phyloP scores from a whole-genome alignment of 2,888 invertebrate species.

The Gasteruption jaculator region DNA sequence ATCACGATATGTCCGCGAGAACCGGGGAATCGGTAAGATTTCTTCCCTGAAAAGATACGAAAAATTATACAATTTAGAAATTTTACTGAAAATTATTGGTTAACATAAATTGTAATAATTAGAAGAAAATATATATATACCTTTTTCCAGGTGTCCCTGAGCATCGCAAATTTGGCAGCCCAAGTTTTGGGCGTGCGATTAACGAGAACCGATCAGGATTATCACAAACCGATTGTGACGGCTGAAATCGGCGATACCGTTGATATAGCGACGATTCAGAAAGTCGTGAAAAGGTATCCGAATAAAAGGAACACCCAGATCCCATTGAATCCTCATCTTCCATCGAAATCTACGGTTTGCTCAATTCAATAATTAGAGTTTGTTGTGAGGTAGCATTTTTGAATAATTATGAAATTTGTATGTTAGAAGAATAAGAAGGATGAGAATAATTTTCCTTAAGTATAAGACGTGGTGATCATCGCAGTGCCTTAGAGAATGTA shows the following conservation, averaged over 20 bases:
- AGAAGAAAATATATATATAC: conserved; percentile 1
- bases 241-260: conserved; percentile 58
- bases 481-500: too few species aligned
- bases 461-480: too few species aligned
- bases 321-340: conserved; percentile 32
- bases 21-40: conserved; percentile 66
- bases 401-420: conserved; percentile 3
- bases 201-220: conserved; percentile 64
- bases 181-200: conserved; percentile 64
- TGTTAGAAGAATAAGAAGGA: not conserved
- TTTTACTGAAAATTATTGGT: not conserved
- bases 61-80: not conserved
- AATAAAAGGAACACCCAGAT: conserved; percentile 37
- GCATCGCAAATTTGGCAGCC: conserved; percentile 69
- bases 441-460: too few species aligned
- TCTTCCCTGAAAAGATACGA: conserved; percentile 1
- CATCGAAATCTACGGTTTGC: conserved; percentile 55
- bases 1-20: conserved; percentile 65
- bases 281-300: conserved; percentile 40
- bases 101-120: not conserved
- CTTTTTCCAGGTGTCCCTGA: conserved; percentile 57
- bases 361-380: conserved; percentile 51
- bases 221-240: conserved; percentile 62
- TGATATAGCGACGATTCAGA: conserved; percentile 37
- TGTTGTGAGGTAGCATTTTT: conserved; percentile 12